Evolutionary conservation across 2,797 vertebrate species (phyloP), one percentile per base, ranked within the genome.

Genomic region (Myripristis jacobus): DNA sequence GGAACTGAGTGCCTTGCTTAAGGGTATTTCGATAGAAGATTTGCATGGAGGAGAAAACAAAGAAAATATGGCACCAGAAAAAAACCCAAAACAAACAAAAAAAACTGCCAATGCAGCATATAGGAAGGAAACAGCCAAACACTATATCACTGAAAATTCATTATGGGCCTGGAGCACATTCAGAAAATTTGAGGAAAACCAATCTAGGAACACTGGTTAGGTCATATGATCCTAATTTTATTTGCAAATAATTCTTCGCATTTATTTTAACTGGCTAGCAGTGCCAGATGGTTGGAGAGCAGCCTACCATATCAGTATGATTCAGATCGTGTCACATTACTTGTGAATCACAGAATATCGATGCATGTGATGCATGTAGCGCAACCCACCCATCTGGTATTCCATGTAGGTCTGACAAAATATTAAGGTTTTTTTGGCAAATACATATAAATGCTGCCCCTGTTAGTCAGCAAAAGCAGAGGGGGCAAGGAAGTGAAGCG

Each of bases 221-320:
- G 7, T 65, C 9, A 60, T 38, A 44, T 50, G 16, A 62, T 73
- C 16, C 21, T 59, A 12, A 15, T 10, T 68, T 34, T 29, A 66
- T 70, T 57, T 70, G 62, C 34, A 66, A 68, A 79, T 19, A 73
- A 19, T 19, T 73, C 31, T 36, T 77, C 56, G 52, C 55, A 51
- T 66, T 72, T 18, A 11, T 9, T 60, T 41, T 6, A 73, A 51
- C 58, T 79, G 87, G 78, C 73, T 10, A 47, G 1, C 12, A 58
- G 47, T 44, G 63, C 70, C 85, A 91, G 81, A 90, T 86, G 85
- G 83, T 56, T 24, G 41, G 47, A 56, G 57, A 80, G 54, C 55
- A 64, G 34, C 29, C 29, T 18, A 75, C 27, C 66, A 82, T 51
- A 79, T 43, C 41, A 5, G 41, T 16, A 15, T 43, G 11, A 38